Base-by-base conservation (phyloP, 2,113 vertebrate genomes). In the Sigmodon hispidus region DNA sequence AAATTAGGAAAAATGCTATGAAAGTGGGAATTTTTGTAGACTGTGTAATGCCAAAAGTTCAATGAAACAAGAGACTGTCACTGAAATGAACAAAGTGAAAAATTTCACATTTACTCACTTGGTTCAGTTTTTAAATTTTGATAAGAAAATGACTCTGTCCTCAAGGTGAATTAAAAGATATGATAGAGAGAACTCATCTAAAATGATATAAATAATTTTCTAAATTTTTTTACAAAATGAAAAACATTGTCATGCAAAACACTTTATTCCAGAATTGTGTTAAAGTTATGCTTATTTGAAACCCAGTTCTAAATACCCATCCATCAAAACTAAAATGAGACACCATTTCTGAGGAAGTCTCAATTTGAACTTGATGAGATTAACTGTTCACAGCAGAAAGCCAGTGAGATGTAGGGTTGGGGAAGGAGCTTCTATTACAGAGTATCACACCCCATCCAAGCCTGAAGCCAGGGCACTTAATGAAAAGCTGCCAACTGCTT, bases 401-500 rank as follows among this genome's bases (percentile, higher is more conserved):
- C 70, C 52, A 81, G 67, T 93, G 94, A 50, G 72, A 70, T 50
- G 16, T 19, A 93, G 63, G 69, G 77, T 40, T 65, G 72, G 70
- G 21, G 31, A 84, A 48, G 57, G 36, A 77, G 61, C 40, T n/a
- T 85, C 87, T 59, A 80, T 91, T 31, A 85, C 19, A 87, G 57
- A 87, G 79, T 15, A 83, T 61, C 63, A 57, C 65, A 94, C 73
- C 73, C 92, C 87, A 85, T 90, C 52, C 90, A 91, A 85, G 90
- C 67, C 69, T 73, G 86, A 86, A 94, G 77, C 63, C 77, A 83
- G 50, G 40, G n/a, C 73, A 94, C 76, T 87, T 91, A 79, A 95
- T 75, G 90, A 92, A 87, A 94, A 93, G 81, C 72, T 94, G 87
- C 91, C n/a, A 92, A 90, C 52, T 85, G 84, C 45, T 50, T 91